Conservation (phyloP, 1,140 invertebrate genomes). For the Aphelenchoides avenae region DNA sequence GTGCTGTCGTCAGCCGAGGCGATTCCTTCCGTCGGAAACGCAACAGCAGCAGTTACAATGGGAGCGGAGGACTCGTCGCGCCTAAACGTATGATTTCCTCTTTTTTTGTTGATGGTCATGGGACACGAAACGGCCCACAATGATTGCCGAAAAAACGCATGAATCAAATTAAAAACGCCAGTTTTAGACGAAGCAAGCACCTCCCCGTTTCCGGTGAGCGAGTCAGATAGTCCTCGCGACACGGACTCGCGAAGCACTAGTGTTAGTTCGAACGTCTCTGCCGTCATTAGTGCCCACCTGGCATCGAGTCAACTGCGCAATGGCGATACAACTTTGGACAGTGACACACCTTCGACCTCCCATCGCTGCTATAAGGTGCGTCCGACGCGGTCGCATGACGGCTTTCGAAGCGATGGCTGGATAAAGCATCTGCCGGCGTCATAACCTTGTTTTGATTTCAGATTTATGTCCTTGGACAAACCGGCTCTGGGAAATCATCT, state of each 20-base stretch:
- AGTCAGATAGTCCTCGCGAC: slow-evolving; percentile 1
- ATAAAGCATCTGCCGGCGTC: background rate
- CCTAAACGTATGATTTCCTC: background rate
- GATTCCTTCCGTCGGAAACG: slow-evolving; percentile 47
- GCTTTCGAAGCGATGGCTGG: background rate
- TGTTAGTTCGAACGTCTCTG: slow-evolving; percentile 6
- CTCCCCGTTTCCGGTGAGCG: slow-evolving; percentile 18
- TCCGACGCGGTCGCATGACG: background rate
- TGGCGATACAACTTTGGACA: slow-evolving; percentile 2
- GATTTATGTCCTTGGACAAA: slow-evolving; percentile 46
- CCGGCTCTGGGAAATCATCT: slow-evolving; percentile 31
- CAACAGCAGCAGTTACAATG: background rate
- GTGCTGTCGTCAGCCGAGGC: slow-evolving; percentile 43
- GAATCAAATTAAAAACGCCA: background rate
- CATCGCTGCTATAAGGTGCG: slow-evolving; percentile 25
- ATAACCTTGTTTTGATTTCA: slow-evolving; percentile 14
- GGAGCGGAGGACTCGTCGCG: background rate
- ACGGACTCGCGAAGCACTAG: slow-evolving; percentile 7
- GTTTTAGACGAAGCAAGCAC: slow-evolving; percentile 15
- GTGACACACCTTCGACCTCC: slow-evolving; percentile 16
- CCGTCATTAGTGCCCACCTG: slow-evolving; percentile 5
- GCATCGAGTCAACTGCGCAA: slow-evolving; percentile 7
- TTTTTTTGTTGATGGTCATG: background rate
- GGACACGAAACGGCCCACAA: background rate
- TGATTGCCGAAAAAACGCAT: too few species aligned